A percentile compares a stretch with the other conserved stretches of the same genome.
Evolutionary conservation across 2,113 vertebrate genomes (phyloP).

Genomic region (Alaudala cheleensis): DNA sequence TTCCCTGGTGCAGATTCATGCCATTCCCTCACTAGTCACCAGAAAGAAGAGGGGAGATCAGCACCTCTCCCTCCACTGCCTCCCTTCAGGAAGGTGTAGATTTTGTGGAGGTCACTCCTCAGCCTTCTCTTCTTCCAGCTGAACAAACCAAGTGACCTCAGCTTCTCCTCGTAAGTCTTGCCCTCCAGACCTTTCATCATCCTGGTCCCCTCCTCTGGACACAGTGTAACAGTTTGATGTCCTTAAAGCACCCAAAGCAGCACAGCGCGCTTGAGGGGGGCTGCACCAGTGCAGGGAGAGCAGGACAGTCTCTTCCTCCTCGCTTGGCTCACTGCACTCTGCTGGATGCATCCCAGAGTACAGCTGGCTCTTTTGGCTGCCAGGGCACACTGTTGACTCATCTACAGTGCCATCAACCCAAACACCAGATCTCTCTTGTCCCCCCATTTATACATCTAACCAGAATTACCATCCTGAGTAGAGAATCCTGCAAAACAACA

Average conservation of each 20-base stretch:
- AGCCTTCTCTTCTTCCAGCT: not conserved
- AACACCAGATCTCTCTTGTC: not conserved
- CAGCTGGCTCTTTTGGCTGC: not conserved
- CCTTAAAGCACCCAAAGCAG: not conserved
- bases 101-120: not conserved
- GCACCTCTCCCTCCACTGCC: not conserved
- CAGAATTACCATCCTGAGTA: not conserved
- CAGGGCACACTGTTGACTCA: not conserved
- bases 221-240: not conserved
- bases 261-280: not conserved
- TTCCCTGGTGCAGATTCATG: not conserved
- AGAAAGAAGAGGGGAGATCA: not conserved
- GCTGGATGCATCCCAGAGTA: not conserved
- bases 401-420: not conserved
- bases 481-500: not conserved
- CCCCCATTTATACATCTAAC: not conserved
- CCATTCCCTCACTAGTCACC: not conserved
- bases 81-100: not conserved
- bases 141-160: not conserved
- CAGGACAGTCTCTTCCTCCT: not conserved
- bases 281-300: not conserved
- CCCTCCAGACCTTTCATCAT: not conserved
- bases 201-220: not conserved
- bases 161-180: fast-evolving
- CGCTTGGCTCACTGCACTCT: fast-evolving